A percentile compares a stretch with the other conserved stretches of the same genome.
These are phyloP conservation scores for Lamellibrachia luymesi DNA, from an alignment of 1,140 invertebrate species.

Conservation along the genomic window DNA sequence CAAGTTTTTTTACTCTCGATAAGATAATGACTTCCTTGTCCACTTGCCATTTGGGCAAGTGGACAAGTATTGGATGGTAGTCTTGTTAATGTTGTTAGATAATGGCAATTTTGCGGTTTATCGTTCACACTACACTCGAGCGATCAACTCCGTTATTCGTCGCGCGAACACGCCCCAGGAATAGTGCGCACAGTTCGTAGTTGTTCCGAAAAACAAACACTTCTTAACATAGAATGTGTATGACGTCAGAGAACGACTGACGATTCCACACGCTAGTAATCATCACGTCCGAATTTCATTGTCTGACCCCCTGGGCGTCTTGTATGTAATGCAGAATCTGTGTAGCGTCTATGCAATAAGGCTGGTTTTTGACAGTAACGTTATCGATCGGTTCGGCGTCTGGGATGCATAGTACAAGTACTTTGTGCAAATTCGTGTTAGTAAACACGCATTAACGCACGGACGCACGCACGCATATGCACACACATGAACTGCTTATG, in stretches of 20 bases:
- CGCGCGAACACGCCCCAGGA: background rate
- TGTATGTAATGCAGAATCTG: background rate
- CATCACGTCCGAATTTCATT: background rate
- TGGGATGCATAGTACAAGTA: background rate
- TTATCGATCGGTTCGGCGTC: background rate
- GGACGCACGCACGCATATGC: background rate
- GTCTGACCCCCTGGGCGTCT: background rate
- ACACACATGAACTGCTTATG: background rate
- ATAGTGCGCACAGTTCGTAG: background rate
- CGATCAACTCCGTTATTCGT: background rate
- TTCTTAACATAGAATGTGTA: background rate
- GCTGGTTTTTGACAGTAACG: background rate
- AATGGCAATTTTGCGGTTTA: background rate
- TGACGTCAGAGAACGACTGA: background rate
- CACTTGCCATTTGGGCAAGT: no score
- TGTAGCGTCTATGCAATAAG: background rate
- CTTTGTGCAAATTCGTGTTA: background rate
- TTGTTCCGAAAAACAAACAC: background rate
- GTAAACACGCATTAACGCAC: background rate
- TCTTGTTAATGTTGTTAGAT: no score
- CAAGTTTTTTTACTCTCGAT: no score
- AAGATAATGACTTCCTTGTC: no score
- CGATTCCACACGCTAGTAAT: background rate
- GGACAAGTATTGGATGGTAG: no score
- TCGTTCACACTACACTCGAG: background rate